phyloP scores from a whole-genome alignment of 2,888 invertebrate genomes.

The Psylliodes chrysocephalus region DNA sequence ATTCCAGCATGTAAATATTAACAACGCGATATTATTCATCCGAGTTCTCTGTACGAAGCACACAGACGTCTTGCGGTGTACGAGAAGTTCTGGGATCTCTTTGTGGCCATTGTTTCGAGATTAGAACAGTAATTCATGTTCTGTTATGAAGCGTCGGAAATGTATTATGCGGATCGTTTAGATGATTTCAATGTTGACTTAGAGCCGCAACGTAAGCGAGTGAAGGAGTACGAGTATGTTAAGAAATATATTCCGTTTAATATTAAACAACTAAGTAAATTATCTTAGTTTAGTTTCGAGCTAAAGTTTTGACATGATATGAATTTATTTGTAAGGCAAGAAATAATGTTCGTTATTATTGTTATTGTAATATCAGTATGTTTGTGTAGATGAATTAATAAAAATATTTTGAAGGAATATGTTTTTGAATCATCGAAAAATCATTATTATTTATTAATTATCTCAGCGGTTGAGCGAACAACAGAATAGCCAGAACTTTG shows the following conservation, averaged over 20 bases:
- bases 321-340: no score
- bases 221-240: neutral
- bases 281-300: neutral
- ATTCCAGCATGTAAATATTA: constrained; percentile 47
- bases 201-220: constrained; percentile 3
- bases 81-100: constrained; percentile 30
- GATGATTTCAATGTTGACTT: constrained; percentile 26
- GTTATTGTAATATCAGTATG: no score
- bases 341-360: no score
- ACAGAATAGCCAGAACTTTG: no score
- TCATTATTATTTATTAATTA: no score
- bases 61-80: constrained; percentile 35
- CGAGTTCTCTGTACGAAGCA: constrained; percentile 37
- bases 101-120: constrained; percentile 41
- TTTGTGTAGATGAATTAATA: no score
- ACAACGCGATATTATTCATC: constrained; percentile 48
- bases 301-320: neutral
- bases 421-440: no score
- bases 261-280: constrained; percentile 1
- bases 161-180: constrained; percentile 27
- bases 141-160: constrained; percentile 26
- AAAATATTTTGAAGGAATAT: no score
- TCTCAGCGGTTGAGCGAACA: no score
- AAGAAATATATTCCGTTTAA: neutral
- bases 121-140: constrained; percentile 30